Evolutionary conservation across 2,113 vertebrate species (phyloP).

Genomic region (Anarhynchus alexandrinus): DNA sequence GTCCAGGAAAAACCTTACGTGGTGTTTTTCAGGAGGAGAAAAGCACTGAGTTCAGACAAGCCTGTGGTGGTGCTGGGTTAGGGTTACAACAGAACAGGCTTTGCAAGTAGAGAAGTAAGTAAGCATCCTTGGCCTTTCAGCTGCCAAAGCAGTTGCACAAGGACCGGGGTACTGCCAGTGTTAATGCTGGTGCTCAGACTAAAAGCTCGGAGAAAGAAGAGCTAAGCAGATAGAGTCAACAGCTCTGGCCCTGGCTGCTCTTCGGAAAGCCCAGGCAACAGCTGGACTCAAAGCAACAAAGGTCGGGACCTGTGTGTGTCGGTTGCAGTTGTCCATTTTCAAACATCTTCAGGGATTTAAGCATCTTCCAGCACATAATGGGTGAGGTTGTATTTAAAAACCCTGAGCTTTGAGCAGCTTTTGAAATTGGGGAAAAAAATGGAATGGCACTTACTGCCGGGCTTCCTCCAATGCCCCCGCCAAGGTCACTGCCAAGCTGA

Average conservation of each 20-base stretch:
- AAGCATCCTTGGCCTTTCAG: not conserved
- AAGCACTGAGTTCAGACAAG: not conserved
- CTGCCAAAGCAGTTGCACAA: not conserved
- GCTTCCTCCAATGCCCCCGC: slow-evolving; percentile 99
- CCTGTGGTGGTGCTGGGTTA: not conserved
- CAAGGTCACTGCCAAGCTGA: slow-evolving; percentile 99
- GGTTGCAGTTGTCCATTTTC: not conserved
- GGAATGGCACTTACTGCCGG: slow-evolving; percentile 94
- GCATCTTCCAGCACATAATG: not conserved
- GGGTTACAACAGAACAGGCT: not conserved
- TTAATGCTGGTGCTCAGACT: not conserved
- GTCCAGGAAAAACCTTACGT: not conserved
- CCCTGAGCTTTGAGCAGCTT: slow-evolving; percentile 34
- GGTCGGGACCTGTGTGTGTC: not conserved
- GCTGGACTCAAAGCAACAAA: not conserved
- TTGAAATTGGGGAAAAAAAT: slow-evolving; percentile 66
- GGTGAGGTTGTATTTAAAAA: not conserved
- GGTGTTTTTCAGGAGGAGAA: not conserved
- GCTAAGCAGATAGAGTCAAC: not conserved
- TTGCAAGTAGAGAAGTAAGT: not conserved
- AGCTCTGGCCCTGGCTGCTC: not conserved
- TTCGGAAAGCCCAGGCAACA: slow-evolving; percentile 13
- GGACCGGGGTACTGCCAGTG: not conserved
- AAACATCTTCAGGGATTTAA: not conserved
- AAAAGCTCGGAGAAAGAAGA: slow-evolving; percentile 12